These are phyloP conservation scores for Zootoca vivipara DNA, from an alignment of 2,113 vertebrate species.

Conservation along the genomic window DNA sequence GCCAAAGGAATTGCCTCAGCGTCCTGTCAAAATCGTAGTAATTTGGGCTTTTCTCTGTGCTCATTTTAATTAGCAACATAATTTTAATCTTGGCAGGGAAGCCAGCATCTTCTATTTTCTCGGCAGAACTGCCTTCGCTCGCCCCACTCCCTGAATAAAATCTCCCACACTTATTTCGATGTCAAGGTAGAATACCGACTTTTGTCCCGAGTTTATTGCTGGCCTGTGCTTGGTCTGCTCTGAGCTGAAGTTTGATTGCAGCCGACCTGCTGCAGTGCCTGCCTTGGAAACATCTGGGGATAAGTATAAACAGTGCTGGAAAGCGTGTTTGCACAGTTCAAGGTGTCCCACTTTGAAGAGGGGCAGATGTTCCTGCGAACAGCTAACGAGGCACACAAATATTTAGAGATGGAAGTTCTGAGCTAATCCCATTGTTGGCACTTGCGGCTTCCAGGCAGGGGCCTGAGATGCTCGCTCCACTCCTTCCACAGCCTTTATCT, in stretches of 20 bases:
- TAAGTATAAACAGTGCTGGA: background rate
- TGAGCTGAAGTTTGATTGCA: background rate
- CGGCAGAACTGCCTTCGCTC: background rate
- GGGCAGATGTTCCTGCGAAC: background rate
- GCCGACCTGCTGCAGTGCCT: background rate
- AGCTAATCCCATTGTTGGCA: background rate
- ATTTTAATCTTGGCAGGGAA: conserved; percentile 14
- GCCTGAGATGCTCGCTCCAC: background rate
- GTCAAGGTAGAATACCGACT: background rate
- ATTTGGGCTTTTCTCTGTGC: conserved; percentile 45
- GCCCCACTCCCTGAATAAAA: background rate
- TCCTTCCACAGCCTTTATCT: background rate
- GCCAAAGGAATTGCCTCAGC: conserved; percentile 60
- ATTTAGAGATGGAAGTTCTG: conserved; percentile 2
- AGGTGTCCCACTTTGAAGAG: conserved; percentile 1
- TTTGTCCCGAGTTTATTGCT: background rate
- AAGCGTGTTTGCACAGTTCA: background rate
- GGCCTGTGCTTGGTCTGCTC: background rate
- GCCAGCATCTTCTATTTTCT: background rate
- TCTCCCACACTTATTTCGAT: background rate
- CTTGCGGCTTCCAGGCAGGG: background rate
- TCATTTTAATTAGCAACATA: conserved; percentile 63
- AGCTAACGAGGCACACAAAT: background rate
- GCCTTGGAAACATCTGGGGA: background rate
- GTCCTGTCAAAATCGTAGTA: conserved; percentile 62